phyloP scores from a whole-genome alignment of 2,888 invertebrate genomes.

The Leptopilina myrica region DNA sequence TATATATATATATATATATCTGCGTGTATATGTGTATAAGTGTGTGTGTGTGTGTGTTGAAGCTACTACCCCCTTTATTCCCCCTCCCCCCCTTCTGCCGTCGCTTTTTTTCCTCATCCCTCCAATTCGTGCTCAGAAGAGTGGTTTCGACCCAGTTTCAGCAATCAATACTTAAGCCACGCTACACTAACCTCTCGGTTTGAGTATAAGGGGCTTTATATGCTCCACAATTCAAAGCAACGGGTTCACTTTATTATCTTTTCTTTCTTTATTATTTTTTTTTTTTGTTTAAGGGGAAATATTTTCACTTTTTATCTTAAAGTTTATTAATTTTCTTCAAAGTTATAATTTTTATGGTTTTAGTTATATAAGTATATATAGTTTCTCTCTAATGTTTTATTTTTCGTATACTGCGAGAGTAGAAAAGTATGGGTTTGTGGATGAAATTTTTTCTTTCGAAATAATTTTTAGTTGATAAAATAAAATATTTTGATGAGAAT shows the following conservation, averaged over 20 bases:
- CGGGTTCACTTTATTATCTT: slow-evolving; percentile 9
- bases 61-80: slow-evolving; percentile 45
- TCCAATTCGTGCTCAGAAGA: slow-evolving; percentile 54
- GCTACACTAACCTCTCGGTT: slow-evolving; percentile 31
- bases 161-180: slow-evolving; percentile 70
- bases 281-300: not conserved
- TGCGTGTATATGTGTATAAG: too few species aligned
- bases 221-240: slow-evolving; percentile 1
- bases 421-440: too few species aligned
- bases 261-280: not conserved
- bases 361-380: too few species aligned
- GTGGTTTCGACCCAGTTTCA: slow-evolving; percentile 74
- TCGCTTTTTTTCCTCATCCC: slow-evolving; percentile 54
- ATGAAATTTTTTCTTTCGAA: too few species aligned
- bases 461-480: too few species aligned
- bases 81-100: slow-evolving; percentile 51
- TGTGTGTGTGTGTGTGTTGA: not conserved
- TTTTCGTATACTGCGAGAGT: too few species aligned
- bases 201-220: slow-evolving; percentile 9
- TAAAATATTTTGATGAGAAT: too few species aligned
- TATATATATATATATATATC: too few species aligned
- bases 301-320: not conserved
- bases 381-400: too few species aligned
- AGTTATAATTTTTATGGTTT: too few species aligned
- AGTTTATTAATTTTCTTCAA: not conserved